Evolutionary conservation across 1,140 invertebrate species (phyloP).

Genomic region (Drosophila repletoides): DNA sequence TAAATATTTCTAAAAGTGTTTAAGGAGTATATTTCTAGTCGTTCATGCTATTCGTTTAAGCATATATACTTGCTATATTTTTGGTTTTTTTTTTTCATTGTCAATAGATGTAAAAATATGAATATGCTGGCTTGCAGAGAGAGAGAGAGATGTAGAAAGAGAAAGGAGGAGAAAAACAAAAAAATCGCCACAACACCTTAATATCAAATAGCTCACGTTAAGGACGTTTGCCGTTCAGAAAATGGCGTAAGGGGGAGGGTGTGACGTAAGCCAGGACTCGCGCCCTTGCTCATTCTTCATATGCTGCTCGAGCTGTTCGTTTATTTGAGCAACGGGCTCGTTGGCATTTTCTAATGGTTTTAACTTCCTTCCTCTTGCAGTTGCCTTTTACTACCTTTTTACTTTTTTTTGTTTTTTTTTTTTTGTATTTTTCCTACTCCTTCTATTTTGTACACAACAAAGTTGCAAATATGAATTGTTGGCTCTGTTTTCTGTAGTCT

Average conservation of each 20-base stretch:
- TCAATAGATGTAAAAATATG: conserved; percentile 64
- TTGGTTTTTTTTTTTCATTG: conserved; percentile 12
- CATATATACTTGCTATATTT: conserved; percentile 17
- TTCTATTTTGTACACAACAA: background rate
- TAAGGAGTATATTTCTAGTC: no score
- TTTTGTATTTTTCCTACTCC: background rate
- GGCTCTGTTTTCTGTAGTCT: conserved; percentile 1
- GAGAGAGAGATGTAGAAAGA: background rate
- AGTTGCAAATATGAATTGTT: conserved; percentile 10
- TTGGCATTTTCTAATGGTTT: conserved; percentile 77
- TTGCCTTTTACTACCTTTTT: conserved; percentile 36
- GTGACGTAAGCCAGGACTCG: conserved; percentile 4
- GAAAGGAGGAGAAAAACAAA: conserved; percentile 10
- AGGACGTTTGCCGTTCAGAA: conserved; percentile 31
- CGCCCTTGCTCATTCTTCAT: background rate
- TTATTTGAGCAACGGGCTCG: conserved; percentile 17
- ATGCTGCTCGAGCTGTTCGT: conserved; percentile 13
- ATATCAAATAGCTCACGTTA: conserved; percentile 37
- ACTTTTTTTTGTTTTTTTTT: conserved; percentile 17
- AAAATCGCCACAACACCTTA: conserved; percentile 53
- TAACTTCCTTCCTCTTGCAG: conserved; percentile 74
- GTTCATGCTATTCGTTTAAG: no score
- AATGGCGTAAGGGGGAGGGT: background rate
- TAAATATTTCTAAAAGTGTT: no score
- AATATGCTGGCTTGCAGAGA: conserved; percentile 22